A percentile compares a stretch with the other conserved stretches of the same genome.
phyloP scores from a whole-genome alignment of 2,113 vertebrate genomes.

The Neomonachus schauinslandi region DNA sequence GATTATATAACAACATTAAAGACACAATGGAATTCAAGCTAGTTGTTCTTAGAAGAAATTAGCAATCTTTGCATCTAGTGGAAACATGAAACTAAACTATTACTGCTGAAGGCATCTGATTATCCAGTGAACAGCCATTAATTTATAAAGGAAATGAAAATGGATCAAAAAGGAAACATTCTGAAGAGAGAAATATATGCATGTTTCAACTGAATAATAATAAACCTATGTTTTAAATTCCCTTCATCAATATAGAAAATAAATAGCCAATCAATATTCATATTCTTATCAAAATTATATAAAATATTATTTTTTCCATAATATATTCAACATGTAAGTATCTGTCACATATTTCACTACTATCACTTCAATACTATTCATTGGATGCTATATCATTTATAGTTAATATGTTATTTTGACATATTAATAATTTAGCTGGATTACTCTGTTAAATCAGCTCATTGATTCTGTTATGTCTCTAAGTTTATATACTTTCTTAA shows the following conservation, averaged over 20 bases:
- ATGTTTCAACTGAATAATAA: neutral
- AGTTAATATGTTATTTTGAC: neutral
- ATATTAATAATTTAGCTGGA: neutral
- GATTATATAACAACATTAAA: slow-evolving; percentile 35
- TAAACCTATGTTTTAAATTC: neutral
- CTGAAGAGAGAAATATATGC: neutral
- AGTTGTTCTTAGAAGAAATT: slow-evolving; percentile 6
- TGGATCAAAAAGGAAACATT: neutral
- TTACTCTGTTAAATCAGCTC: neutral
- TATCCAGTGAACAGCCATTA: neutral
- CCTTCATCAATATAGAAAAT: neutral
- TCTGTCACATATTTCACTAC: neutral
- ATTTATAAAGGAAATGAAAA: neutral
- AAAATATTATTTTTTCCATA: neutral
- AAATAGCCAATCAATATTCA: neutral
- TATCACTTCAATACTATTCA: neutral
- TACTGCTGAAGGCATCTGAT: neutral
- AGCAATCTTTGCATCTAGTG: neutral
- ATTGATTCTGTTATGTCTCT: neutral
- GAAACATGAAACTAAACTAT: neutral
- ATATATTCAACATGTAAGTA: neutral
- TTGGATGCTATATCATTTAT: neutral
- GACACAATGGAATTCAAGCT: neutral
- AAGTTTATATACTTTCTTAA: neutral
- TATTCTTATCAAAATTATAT: neutral